These are phyloP conservation scores for Sclerodermus sp. DNA, from an alignment of 2,888 invertebrate species.

Conservation along the genomic window DNA sequence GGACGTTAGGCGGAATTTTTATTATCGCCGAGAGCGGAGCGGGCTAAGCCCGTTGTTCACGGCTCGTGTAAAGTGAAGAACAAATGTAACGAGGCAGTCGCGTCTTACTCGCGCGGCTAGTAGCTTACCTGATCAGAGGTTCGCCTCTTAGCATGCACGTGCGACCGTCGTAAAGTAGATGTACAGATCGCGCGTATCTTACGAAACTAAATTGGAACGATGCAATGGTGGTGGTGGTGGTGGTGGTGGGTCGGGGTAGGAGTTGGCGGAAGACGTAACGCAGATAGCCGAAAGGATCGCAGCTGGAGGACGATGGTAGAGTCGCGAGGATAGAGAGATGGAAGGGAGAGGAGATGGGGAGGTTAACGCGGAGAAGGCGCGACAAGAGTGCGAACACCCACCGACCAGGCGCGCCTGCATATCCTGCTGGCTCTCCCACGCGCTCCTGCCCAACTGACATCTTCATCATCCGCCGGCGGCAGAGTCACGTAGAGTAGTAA, in stretches of 20 bases:
- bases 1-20: constrained; percentile 18
- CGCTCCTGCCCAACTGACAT: constrained; percentile 43
- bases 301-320: neutral
- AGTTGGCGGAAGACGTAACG: constrained; percentile 16
- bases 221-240: too few relatives aligned
- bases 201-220: constrained; percentile 36
- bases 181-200: constrained; percentile 39
- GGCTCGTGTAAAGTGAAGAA: constrained; percentile 32
- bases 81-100: constrained; percentile 34
- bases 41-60: constrained; percentile 30
- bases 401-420: constrained; percentile 31
- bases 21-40: constrained; percentile 12
- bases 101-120: constrained; percentile 33
- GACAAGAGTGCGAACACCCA: constrained; percentile 44
- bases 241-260: constrained; percentile 24
- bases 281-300: constrained; percentile 9
- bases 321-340: neutral
- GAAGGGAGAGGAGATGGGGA: constrained; percentile 9
- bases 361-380: constrained; percentile 22
- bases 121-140: constrained; percentile 32
- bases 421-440: constrained; percentile 50
- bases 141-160: constrained; percentile 30
- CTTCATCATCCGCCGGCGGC: constrained; percentile 44
- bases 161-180: constrained; percentile 36
- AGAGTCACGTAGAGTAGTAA: constrained; percentile 27